These are phyloP conservation scores for Catharus bicknelli DNA, from an alignment of 2,113 vertebrate species.

Conservation along the genomic window DNA sequence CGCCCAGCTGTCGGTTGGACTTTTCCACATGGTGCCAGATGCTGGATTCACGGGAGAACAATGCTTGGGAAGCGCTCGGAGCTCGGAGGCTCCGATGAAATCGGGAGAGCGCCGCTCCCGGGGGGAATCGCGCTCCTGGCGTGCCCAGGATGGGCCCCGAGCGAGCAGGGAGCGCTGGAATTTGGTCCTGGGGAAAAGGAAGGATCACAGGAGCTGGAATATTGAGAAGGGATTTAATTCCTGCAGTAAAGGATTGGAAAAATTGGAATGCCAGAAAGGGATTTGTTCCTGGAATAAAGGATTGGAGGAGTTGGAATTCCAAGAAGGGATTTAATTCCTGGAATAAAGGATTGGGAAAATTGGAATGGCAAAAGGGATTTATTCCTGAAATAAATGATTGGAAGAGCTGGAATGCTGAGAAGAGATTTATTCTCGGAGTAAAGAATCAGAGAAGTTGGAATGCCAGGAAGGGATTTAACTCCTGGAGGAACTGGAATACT, in stretches of 20 bases:
- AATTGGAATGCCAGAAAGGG: too few species aligned
- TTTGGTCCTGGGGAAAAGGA: neutral
- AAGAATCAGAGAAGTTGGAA: neutral
- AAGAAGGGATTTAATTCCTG: too few species aligned
- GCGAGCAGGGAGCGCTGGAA: slow-evolving; percentile 48
- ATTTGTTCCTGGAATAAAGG: too few species aligned
- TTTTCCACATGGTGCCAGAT: slow-evolving; percentile 78
- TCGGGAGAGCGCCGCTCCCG: slow-evolving; percentile 72
- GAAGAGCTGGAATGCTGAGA: too few species aligned
- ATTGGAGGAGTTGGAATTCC: too few species aligned
- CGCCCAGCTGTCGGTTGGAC: slow-evolving; percentile 77
- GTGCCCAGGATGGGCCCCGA: slow-evolving; percentile 62
- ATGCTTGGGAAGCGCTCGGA: slow-evolving; percentile 78
- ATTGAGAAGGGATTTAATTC: too few species aligned
- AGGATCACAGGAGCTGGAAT: too few species aligned
- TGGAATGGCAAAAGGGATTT: too few species aligned
- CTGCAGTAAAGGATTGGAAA: too few species aligned
- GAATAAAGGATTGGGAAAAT: too few species aligned
- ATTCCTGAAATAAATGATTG: too few species aligned
- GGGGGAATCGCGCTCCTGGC: slow-evolving; percentile 75
- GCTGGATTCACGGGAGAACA: slow-evolving; percentile 77
- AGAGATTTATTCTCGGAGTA: neutral
- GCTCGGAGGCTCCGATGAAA: slow-evolving; percentile 70
- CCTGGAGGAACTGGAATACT: accelerated
- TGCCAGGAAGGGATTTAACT: too few species aligned